Conservation (phyloP, 2,888 invertebrate genomes). For the Lydus trimaculatus region DNA sequence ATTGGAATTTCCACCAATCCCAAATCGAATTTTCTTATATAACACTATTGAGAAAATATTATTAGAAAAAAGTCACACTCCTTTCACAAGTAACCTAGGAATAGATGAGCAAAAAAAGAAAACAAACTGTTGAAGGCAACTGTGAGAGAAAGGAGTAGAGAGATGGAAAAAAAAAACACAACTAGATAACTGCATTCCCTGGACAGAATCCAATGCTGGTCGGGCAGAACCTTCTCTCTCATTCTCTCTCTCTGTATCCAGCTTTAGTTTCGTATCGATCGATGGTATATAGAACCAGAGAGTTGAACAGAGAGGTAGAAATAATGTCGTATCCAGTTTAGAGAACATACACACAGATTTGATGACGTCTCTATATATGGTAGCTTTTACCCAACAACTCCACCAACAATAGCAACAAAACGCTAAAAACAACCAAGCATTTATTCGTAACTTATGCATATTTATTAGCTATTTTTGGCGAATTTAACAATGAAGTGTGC, state of each 20-base stretch:
- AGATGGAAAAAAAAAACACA: background rate
- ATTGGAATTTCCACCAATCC: slow-evolving; percentile 31
- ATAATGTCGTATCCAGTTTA: background rate
- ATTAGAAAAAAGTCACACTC: slow-evolving; percentile 38
- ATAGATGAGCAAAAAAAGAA: slow-evolving; percentile 39
- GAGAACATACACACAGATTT: slow-evolving; percentile 1
- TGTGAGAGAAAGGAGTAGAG: background rate
- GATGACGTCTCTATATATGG: background rate
- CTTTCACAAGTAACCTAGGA: slow-evolving; percentile 39
- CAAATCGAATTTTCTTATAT: slow-evolving; percentile 42
- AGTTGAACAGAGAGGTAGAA: background rate
- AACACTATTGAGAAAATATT: slow-evolving; percentile 41
- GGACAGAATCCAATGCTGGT: slow-evolving; percentile 38
- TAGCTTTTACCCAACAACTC: no score
- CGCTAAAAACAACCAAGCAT: background rate
- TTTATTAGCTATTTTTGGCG: background rate
- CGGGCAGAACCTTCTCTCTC: slow-evolving; percentile 27
- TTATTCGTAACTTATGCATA: background rate
- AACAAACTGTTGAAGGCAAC: slow-evolving; percentile 3
- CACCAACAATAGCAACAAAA: background rate
- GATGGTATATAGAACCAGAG: background rate
- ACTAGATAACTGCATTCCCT: slow-evolving; percentile 44
- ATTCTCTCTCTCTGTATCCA: slow-evolving; percentile 28
- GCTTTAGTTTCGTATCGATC: background rate
- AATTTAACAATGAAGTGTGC: background rate